Evolutionary conservation across 1,140 invertebrate genomes (phyloP).

Genomic region (Drosophila asahinai): DNA sequence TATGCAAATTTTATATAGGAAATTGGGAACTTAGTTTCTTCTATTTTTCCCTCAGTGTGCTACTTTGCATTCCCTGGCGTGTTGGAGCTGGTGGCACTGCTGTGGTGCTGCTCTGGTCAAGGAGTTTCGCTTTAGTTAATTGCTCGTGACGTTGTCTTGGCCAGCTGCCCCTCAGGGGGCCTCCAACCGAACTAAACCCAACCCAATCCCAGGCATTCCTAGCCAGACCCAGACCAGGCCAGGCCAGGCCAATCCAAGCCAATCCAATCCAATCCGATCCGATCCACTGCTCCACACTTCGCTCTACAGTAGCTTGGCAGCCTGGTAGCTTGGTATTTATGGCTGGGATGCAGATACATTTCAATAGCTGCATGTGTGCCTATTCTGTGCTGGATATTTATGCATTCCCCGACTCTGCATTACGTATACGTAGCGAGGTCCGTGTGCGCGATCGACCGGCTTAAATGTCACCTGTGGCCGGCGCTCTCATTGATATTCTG

Average conservation of each 20-base stretch:
- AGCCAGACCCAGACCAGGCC: conserved; percentile 1
- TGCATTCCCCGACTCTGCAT: conserved; percentile 38
- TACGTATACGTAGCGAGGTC: conserved; percentile 46
- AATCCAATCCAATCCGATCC: conserved; percentile 29
- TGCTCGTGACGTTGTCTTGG: conserved; percentile 75
- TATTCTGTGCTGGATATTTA: conserved; percentile 37
- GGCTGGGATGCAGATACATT: conserved; percentile 48
- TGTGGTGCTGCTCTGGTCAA: conserved; percentile 59
- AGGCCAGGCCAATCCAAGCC: not conserved
- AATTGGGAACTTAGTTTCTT: not conserved
- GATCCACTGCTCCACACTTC: conserved; percentile 24
- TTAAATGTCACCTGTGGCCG: conserved; percentile 66
- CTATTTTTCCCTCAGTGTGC: conserved; percentile 7
- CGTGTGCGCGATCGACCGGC: conserved; percentile 16
- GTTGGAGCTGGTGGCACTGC: conserved; percentile 6
- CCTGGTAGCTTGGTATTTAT: conserved; percentile 54
- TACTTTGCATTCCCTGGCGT: conserved; percentile 25
- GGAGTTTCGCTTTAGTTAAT: conserved; percentile 80
- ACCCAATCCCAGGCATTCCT: conserved; percentile 1
- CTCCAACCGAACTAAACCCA: conserved; percentile 7
- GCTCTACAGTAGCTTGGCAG: conserved; percentile 11
- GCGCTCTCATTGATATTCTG: conserved; percentile 76
- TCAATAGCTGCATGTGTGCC: conserved; percentile 31
- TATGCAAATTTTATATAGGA: not conserved
- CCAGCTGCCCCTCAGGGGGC: conserved; percentile 22